A percentile compares a stretch with the other conserved stretches of the same genome.
Evolutionary conservation across 2,888 invertebrate genomes (phyloP).

Genomic region (Perithous albicinctus): DNA sequence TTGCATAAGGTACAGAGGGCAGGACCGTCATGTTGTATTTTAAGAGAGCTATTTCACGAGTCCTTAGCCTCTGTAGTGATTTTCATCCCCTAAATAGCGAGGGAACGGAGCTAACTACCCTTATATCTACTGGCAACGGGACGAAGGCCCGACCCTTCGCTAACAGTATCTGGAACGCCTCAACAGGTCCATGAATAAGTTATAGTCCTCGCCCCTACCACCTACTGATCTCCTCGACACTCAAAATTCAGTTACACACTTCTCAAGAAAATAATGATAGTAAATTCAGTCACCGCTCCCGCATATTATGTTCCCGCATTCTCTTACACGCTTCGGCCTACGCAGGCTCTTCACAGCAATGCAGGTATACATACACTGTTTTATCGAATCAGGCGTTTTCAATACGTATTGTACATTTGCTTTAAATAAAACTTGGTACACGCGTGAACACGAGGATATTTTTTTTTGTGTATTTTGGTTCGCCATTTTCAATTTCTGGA

Average conservation of each 20-base stretch:
- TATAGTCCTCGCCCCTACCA: slow-evolving; percentile 71
- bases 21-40: slow-evolving; percentile 73
- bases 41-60: slow-evolving; percentile 83
- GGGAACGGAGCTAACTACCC: slow-evolving; percentile 81
- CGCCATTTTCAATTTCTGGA: no score
- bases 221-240: slow-evolving; percentile 45
- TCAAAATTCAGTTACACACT: slow-evolving; percentile 57
- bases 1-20: slow-evolving; percentile 45
- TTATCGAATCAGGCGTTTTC: no score
- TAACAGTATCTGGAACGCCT: slow-evolving; percentile 83
- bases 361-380: background rate
- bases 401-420: no score
- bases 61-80: slow-evolving; percentile 82
- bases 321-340: no score
- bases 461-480: no score
- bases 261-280: slow-evolving; percentile 51
- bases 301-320: slow-evolving; percentile 5
- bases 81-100: slow-evolving; percentile 77
- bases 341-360: background rate
- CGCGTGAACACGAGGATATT: no score
- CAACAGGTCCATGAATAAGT: slow-evolving; percentile 85
- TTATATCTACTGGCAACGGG: slow-evolving; percentile 78
- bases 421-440: no score
- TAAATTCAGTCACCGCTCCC: slow-evolving; percentile 48
- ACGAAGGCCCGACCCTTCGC: slow-evolving; percentile 74